Percentiles rank a stretch among this genome's conserved stretches.
Conservation (phyloP, 2,797 vertebrate genomes). For the Scolopax rusticola region DNA sequence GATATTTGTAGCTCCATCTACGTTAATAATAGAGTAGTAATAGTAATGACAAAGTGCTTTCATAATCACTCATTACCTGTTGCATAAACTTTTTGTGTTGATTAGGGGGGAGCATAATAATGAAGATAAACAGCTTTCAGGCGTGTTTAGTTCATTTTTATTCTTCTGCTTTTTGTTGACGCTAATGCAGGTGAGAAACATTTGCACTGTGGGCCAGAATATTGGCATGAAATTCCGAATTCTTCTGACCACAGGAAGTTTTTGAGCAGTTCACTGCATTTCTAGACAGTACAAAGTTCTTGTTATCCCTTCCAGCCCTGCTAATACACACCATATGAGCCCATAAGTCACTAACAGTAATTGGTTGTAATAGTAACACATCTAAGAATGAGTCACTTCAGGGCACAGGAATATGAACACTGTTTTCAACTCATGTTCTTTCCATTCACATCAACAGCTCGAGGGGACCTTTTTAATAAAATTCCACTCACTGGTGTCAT, state of each 20-base stretch:
- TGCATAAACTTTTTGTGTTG: neutral
- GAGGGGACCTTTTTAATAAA: neutral
- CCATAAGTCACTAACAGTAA: neutral
- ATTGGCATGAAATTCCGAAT: neutral
- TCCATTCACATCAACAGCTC: neutral
- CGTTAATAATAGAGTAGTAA: neutral
- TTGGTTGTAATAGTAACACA: neutral
- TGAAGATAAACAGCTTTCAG: neutral
- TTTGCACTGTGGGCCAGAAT: neutral
- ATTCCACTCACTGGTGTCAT: neutral
- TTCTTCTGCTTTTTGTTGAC: neutral
- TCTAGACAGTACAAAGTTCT: neutral
- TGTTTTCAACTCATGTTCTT: neutral
- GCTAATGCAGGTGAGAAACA: neutral
- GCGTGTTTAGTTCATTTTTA: neutral
- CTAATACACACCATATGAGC: neutral
- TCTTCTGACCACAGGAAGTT: neutral
- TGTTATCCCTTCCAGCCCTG: neutral
- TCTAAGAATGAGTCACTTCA: neutral
- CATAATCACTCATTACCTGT: neutral
- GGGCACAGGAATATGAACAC: neutral
- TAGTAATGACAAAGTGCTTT: neutral
- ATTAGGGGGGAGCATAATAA: neutral
- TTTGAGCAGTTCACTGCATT: neutral
- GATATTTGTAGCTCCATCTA: neutral